Evolutionary conservation across 2,113 vertebrate species (phyloP), one percentile per base, ranked within the genome.

Genomic region (Thalassoma bifasciatum): DNA sequence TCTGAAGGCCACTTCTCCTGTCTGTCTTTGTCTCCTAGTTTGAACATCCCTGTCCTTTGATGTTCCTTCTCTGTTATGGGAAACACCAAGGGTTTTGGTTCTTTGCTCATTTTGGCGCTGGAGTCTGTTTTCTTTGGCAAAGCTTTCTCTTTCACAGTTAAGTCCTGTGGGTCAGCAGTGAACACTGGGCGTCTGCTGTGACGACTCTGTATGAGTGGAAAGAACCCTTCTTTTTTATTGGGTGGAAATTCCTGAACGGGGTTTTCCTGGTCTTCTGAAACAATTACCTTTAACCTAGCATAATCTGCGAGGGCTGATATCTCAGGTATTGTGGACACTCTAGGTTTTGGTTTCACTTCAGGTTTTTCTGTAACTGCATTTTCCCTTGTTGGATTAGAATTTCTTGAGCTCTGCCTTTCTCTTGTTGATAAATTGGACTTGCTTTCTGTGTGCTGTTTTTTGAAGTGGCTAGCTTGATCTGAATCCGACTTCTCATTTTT

Each of bases 291-390:
- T 80, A 93, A 81, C 72, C 92, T 87, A 30, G 92, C 92, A 52
- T 93, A 93, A 52, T 93, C 92, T 34, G 92, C 92, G 50, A 93
- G 17, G 9, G 92, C 92, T 24, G 92, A 91, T 80, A 91, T 93
- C 22, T 91, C 90, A 24, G 90, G 91, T 67, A 87, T 82, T 52
- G 89, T 69, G 19, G 89, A 83, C 6, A 47, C 34, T 14, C 66
- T 82, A 34, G 81, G 65, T 60, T 86, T 91, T 42, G 83, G 42
- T 79, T 84, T 90, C n/a, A 83, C 62, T 51, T 87, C 79, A 38
- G 53, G 10, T 12, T 83, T 85, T 61, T 79, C 81, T 30, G 44
- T 67, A 21, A 23, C 46, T 1, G 1, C 22, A 22, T 47, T 68
- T 24, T 84, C 66, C 10, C 14, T 56, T 22, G 42, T 54, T 65